Conservation (phyloP, 2,888 invertebrate genomes). For the Myathropa florea region DNA sequence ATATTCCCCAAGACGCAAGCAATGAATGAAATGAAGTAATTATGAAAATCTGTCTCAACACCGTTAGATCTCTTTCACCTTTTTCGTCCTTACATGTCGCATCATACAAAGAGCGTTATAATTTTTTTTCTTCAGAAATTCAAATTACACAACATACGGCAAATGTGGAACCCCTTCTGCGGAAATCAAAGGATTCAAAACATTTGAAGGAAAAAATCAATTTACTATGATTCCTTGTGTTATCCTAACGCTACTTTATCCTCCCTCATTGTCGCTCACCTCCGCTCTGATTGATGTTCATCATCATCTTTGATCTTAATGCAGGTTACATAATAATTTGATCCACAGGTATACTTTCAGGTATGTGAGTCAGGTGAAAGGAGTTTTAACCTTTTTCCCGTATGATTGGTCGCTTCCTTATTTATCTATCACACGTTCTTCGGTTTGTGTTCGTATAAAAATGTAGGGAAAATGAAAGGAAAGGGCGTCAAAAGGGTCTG, state of each 20-base stretch:
- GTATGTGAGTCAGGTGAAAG: constrained; percentile 69
- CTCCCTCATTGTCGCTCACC: constrained; percentile 11
- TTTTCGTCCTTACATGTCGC: constrained; percentile 33
- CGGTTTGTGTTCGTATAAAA: constrained; percentile 16
- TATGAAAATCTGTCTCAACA: constrained; percentile 71
- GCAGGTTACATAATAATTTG: constrained; percentile 37
- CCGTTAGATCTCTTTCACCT: constrained; percentile 62
- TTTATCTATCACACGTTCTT: constrained; percentile 66
- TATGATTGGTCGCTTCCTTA: constrained; percentile 58
- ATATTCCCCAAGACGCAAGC: neutral
- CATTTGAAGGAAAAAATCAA: constrained; percentile 48
- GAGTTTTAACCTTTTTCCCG: constrained; percentile 50
- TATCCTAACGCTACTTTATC: constrained; percentile 40
- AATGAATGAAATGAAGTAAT: constrained; percentile 62
- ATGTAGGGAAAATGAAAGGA: constrained; percentile 44
- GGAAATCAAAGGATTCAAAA: constrained; percentile 60
- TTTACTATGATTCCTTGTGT: constrained; percentile 50
- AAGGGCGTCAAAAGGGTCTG: constrained; percentile 45
- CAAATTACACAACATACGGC: constrained; percentile 61
- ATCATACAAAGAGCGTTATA: constrained; percentile 22
- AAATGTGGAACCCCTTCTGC: constrained; percentile 37
- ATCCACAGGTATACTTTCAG: constrained; percentile 60
- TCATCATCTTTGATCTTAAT: constrained; percentile 48
- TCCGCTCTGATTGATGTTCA: constrained; percentile 54
- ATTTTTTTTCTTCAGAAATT: constrained; percentile 24